A percentile compares a stretch with the other conserved stretches of the same genome.
Evolutionary conservation across 37 sponge, comb jelly and placozoan genomes (phyloP).

Genomic region (Ephydatia muelleri): DNA sequence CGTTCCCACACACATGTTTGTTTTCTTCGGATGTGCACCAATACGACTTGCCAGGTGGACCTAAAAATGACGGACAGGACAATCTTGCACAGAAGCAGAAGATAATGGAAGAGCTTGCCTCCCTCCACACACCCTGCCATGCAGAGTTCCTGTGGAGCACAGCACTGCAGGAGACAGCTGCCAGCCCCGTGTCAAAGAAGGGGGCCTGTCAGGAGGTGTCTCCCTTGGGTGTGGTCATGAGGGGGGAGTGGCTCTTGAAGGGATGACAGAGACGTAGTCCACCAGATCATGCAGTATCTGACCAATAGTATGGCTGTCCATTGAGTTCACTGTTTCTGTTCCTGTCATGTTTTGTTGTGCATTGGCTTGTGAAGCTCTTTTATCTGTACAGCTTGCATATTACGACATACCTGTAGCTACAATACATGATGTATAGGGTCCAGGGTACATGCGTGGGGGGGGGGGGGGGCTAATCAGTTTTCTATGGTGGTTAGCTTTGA

Average conservation of each 20-base stretch:
- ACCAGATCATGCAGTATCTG: constrained; percentile 69
- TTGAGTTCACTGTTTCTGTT: neutral
- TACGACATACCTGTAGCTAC: too few relatives aligned
- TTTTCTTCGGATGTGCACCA: neutral
- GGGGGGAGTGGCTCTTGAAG: constrained; percentile 46
- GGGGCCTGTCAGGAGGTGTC: neutral
- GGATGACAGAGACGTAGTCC: constrained; percentile 41
- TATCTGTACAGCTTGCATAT: too few relatives aligned
- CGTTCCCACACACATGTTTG: too few relatives aligned
- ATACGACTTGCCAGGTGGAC: neutral
- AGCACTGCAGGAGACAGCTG: neutral
- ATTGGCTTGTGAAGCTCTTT: too few relatives aligned
- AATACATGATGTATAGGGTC: too few relatives aligned
- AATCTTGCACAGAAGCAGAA: neutral
- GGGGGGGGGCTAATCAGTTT: too few relatives aligned
- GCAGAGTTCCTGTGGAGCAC: constrained; percentile 28
- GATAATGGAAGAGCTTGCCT: neutral
- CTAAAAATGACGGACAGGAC: neutral
- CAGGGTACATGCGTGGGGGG: too few relatives aligned
- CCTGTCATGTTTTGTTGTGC: neutral
- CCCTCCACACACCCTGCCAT: constrained; percentile 44
- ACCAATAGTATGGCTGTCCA: constrained; percentile 25
- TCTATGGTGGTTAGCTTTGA: too few relatives aligned
- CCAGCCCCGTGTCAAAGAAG: neutral
- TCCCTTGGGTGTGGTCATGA: neutral